Base-by-base conservation (phyloP, 2,113 vertebrate genomes). In the Megalops atlanticus region DNA sequence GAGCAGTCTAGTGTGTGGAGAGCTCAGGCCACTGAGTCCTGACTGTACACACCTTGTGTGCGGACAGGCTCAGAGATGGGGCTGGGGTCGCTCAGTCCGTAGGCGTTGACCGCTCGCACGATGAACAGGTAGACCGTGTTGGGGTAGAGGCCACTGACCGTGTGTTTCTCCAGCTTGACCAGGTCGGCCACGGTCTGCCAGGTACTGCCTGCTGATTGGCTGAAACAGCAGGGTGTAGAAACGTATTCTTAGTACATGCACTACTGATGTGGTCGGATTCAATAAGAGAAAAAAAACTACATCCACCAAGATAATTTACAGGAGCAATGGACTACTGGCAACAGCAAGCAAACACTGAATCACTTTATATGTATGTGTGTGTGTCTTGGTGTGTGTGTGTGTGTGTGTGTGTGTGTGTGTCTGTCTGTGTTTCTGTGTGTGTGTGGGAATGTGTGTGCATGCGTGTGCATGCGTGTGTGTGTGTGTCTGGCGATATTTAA, bases 51-150 rank as follows among this genome's bases (percentile, higher is more conserved):
- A 98, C 97, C 98, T 94, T 91, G 96, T 0, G 97, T 99, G 16
- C 93, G 92, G 81, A 99, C 95, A 0, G 97, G 96, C 87, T 97
- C 95, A 0, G 98, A 99, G 89, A 96, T 58, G 0, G 96, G 95
- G 33, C 98, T 99, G 74, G 98, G 98, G 86, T 98, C 95, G 0
- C 97, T 98, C 85, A 99, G 94, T 74, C 98, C 97, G 0, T 97
- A 94, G 54, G 90, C 79, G 0, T 97, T 98, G 87, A 95, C 94
- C 0, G 98, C 97, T 35, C 98, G 92, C 39, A 99, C 95, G 36
- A 98, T 93, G 89, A 99, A 99, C 80, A 98, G 89, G 89, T 99
- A 99, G 86, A 97, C 74, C 0, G 97, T 97, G 91, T 95, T 92
- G 8, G 97, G 96, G 68, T 94, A 85, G 2, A 99, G 94, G 38